Base-by-base conservation (phyloP, 2,888 invertebrate genomes). In the Cataglyphis cursor region DNA sequence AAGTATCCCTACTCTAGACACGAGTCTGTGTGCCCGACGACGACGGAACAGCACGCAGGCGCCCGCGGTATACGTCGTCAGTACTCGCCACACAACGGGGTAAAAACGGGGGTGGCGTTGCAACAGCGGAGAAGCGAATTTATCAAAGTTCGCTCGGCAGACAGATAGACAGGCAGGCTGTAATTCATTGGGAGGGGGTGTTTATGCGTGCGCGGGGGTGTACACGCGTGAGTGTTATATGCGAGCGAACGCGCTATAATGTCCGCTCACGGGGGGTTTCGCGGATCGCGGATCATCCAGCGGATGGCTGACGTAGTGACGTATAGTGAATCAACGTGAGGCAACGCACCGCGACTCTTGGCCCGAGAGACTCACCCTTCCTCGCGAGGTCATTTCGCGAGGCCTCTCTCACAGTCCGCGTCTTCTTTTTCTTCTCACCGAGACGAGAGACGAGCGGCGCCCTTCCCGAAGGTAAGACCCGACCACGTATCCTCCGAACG, bases 231-330 rank as follows among this genome's bases (percentile, higher is more conserved):
- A 82, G 81, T 73, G 80, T 83, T 83, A 86, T 83, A 86, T 83
- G 86, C 83, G 88, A 87, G 88, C 87, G 88, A 90, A 90, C 89
- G 88, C 91, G 88, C 86, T 91, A 93, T 92, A 92, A 93, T 93
- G 93, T 90, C 87, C 88, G 86, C 87, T 90, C 88, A 89, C 88
- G 76, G 87, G 68, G 82, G 82, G 74, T 88, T 76, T 81, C 85
- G 88, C 81, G 86, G 84, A 87, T 85, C 81, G 70, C 82, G 78
- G 75, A 88, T 89, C 87, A 76, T 78, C 38, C 72, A 80, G 24
- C 64, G 68, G 85, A 86, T 82, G 83, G 57, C 70, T 85, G 85
- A 87, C 83, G 81, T 85, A 90, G 86, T 85, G 82, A 82, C 35
- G 72, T 72, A 18, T 18, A n/a, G 35, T 68, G 41, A 51, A 48